Conservation (phyloP, 2,113 vertebrate species). For the Actenoides hombroni region DNA sequence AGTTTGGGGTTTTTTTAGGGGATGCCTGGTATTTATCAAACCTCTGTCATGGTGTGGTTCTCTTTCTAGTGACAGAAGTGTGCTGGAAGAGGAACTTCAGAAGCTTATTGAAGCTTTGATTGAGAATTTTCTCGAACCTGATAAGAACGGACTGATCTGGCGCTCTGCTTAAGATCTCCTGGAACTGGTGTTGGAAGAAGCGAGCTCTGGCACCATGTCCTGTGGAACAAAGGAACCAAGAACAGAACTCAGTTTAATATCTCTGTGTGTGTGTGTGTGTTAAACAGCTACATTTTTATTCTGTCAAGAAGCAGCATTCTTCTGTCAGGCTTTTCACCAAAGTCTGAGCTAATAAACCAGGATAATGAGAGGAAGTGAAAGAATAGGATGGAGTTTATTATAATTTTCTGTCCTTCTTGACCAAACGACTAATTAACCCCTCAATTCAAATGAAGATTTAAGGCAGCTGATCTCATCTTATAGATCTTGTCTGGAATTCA, state of each 20-base stretch:
- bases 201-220: not conserved
- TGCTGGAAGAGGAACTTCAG: slow-evolving; percentile 82
- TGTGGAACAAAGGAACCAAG: slow-evolving; percentile 4
- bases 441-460: not conserved
- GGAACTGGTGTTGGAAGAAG: not conserved
- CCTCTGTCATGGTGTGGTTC: not conserved
- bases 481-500: not conserved
- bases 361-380: not conserved
- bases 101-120: slow-evolving; percentile 81
- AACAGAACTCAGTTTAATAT: not conserved
- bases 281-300: not conserved
- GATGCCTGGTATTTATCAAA: not conserved
- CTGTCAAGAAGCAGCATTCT: not conserved
- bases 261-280: not conserved
- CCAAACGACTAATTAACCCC: slow-evolving; percentile 3
- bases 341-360: not conserved
- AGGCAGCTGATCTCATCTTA: not conserved
- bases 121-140: slow-evolving; percentile 87
- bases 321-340: slow-evolving; percentile 28
- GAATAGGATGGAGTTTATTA: not conserved
- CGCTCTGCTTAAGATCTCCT: slow-evolving; percentile 73
- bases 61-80: slow-evolving; percentile 74
- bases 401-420: not conserved
- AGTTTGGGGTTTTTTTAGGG: not conserved
- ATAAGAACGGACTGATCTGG: slow-evolving; percentile 84